Evolutionary conservation across 2,888 invertebrate genomes (phyloP).

Genomic region (Pelosia muscerda): DNA sequence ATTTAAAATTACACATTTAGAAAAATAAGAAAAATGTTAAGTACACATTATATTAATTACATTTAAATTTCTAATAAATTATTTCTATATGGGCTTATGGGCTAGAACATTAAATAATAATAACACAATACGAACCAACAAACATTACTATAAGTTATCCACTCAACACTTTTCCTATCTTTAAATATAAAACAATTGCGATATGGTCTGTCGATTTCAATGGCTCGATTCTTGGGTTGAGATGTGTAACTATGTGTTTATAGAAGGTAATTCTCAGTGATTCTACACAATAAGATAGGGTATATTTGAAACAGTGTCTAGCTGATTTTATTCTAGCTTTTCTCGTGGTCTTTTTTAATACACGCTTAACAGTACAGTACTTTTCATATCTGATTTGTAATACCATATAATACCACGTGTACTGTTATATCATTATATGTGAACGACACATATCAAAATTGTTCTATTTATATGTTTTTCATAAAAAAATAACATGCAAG

Average conservation of each 20-base stretch:
- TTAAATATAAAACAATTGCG: conserved; percentile 54
- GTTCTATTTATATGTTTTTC: conserved; percentile 25
- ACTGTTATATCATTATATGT: background rate
- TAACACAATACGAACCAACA: conserved; percentile 2
- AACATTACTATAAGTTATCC: conserved; percentile 17
- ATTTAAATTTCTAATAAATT: background rate
- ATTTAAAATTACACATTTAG: conserved; percentile 23
- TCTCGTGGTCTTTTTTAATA: too few relatives aligned
- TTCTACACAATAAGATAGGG: too few relatives aligned
- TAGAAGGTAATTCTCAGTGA: background rate
- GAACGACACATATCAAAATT: conserved; percentile 33
- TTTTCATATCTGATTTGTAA: background rate
- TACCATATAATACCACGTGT: background rate
- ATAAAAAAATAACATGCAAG: conserved; percentile 3
- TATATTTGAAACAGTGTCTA: too few relatives aligned
- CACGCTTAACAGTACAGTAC: too few relatives aligned
- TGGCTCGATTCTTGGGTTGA: background rate
- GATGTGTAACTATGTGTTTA: background rate
- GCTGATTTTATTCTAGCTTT: too few relatives aligned
- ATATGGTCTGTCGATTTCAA: conserved; percentile 33
- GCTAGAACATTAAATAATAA: background rate
- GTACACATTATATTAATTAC: conserved; percentile 23
- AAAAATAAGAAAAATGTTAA: conserved; percentile 60
- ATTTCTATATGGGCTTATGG: background rate
- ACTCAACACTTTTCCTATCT: conserved; percentile 61